Conservation (phyloP, 2,797 vertebrate species). For the Alca torda region DNA sequence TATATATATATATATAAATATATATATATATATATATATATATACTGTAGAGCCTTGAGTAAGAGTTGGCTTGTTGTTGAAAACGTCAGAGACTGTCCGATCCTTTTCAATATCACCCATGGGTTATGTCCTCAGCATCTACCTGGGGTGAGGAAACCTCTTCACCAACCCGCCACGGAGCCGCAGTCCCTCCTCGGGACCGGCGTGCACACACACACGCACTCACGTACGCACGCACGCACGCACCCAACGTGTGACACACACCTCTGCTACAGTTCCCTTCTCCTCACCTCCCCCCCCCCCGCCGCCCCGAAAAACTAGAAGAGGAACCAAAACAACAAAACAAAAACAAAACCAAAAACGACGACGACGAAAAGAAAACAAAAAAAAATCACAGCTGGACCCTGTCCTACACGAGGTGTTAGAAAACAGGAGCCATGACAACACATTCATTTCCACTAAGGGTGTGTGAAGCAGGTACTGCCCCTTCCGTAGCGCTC, state of each 20-base stretch:
- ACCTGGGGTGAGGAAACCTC: conserved; percentile 49
- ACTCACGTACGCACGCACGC: fast-evolving
- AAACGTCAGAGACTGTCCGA: conserved; percentile 64
- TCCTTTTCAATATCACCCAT: conserved; percentile 31
- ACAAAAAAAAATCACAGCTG: conserved; percentile 44
- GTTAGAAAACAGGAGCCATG: conserved; percentile 63
- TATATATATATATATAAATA: conserved; percentile 54
- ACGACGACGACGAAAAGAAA: background rate
- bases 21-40: conserved; percentile 49
- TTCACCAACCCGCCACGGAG: background rate
- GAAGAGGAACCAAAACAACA: conserved; percentile 30
- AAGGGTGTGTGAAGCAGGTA: conserved; percentile 65
- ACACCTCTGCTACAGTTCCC: conserved; percentile 52
- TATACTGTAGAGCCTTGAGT: conserved; percentile 54
- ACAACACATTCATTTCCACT: conserved; percentile 69
- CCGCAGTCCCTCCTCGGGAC: background rate
- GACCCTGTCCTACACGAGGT: conserved; percentile 49
- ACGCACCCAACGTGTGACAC: background rate
- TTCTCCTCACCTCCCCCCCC: conserved; percentile 17
- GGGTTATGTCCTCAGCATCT: conserved; percentile 38
- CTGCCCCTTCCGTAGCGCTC: conserved; percentile 73
- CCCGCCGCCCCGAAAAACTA: background rate
- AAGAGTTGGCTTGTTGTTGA: conserved; percentile 76
- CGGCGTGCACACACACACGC: background rate
- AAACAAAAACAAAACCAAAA: background rate